Percentiles rank a stretch among this genome's conserved stretches.
phyloP scores from a whole-genome alignment of 2,888 invertebrate species.

The Acheta domesticus region DNA sequence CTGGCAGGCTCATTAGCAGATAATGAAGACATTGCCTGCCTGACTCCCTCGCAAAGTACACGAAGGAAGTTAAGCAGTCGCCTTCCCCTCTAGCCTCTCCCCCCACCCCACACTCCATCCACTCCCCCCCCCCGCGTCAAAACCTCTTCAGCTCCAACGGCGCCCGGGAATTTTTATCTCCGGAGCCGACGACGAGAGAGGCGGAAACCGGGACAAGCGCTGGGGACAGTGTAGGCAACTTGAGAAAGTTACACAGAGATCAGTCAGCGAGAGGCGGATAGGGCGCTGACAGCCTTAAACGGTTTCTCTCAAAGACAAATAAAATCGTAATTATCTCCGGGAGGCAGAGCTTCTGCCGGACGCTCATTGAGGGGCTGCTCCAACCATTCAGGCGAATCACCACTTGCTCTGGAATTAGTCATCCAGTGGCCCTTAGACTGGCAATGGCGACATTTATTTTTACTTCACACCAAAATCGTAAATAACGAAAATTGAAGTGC shows the following conservation, averaged over 20 bases:
- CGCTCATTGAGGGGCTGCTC: too few relatives aligned
- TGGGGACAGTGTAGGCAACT: conserved; percentile 8
- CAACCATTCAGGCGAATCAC: too few relatives aligned
- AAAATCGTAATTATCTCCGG: neutral
- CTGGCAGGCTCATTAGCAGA: conserved; percentile 9
- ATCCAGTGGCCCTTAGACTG: too few relatives aligned
- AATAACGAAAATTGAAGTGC: too few relatives aligned
- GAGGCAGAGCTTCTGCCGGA: too few relatives aligned
- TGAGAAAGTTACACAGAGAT: conserved; percentile 18
- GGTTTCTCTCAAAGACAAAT: conserved; percentile 11
- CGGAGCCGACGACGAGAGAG: neutral
- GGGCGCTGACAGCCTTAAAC: neutral
- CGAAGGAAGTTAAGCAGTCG: neutral
- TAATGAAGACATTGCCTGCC: neutral
- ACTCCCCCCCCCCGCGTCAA: neutral
- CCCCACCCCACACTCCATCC: neutral
- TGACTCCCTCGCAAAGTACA: neutral
- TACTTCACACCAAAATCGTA: too few relatives aligned
- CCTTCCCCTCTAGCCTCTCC: neutral
- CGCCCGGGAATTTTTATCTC: neutral
- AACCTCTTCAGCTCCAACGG: neutral
- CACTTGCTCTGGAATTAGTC: too few relatives aligned
- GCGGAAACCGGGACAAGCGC: neutral
- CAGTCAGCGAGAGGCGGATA: neutral
- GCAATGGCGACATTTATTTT: too few relatives aligned